Conservation (phyloP, 2,113 vertebrate species). For the Ursus arctos region DNA sequence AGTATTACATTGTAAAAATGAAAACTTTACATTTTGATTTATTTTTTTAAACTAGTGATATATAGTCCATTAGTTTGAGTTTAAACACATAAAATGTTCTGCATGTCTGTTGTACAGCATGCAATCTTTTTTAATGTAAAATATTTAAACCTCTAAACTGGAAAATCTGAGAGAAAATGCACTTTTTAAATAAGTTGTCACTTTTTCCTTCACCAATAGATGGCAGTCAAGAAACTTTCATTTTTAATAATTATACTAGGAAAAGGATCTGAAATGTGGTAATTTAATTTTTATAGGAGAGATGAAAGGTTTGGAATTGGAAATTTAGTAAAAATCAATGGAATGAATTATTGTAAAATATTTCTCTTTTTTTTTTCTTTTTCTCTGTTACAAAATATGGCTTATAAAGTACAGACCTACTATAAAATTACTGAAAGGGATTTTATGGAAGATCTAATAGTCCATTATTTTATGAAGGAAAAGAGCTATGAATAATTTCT, state of each 20-base stretch:
- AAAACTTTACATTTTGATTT: slow-evolving; percentile 33
- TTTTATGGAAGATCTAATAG: slow-evolving; percentile 34
- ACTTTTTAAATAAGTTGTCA: slow-evolving; percentile 42
- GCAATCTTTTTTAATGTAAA: not conserved
- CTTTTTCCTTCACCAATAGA: slow-evolving; percentile 46
- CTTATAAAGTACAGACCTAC: slow-evolving; percentile 43
- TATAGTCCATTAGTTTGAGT: not conserved
- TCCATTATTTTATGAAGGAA: slow-evolving; percentile 34
- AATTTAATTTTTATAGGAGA: slow-evolving; percentile 56
- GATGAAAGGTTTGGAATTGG: slow-evolving; percentile 57
- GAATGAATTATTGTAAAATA: slow-evolving; percentile 42
- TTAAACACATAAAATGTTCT: not conserved
- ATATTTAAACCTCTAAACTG: not conserved
- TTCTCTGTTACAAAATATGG: slow-evolving; percentile 46
- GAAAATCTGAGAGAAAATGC: slow-evolving; percentile 12
- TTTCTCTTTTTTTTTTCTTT: not conserved
- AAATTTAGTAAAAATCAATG: slow-evolving; percentile 65
- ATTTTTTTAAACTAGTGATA: not conserved
- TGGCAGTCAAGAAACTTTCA: slow-evolving; percentile 72
- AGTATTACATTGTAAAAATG: not conserved
- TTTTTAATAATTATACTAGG: slow-evolving; percentile 39
- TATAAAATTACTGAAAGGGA: slow-evolving; percentile 55
- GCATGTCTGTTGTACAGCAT: not conserved
- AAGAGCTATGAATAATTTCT: slow-evolving; percentile 49
- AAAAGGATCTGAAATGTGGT: not conserved